Percentiles rank a stretch among this genome's conserved stretches.
Conservation (phyloP, 2,797 vertebrate genomes). For the Rhinogobio ventralis region DNA sequence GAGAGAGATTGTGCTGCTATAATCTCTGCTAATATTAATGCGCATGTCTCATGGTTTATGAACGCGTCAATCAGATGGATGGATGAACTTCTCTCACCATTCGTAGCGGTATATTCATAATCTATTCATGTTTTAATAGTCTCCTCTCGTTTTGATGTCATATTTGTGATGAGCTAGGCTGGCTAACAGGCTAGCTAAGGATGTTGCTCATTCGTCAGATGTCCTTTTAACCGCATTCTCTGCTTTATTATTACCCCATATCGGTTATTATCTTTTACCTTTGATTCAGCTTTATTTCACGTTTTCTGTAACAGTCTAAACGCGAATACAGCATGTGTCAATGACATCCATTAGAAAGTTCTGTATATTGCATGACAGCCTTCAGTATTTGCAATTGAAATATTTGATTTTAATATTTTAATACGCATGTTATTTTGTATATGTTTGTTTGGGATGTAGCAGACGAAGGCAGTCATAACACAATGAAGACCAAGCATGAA, state of each 20-base stretch:
- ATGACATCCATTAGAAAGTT: slow-evolving; percentile 10
- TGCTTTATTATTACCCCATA: not conserved
- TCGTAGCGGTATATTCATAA: slow-evolving; percentile 10
- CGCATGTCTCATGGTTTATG: slow-evolving; percentile 9
- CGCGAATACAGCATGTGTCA: not conserved
- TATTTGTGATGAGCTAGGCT: not conserved
- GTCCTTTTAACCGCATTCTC: not conserved
- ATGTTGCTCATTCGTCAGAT: not conserved
- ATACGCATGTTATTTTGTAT: not conserved
- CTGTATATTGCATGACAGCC: not conserved
- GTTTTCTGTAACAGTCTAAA: not conserved
- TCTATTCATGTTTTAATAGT: slow-evolving; percentile 2
- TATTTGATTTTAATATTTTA: no score
- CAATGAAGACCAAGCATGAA: not conserved
- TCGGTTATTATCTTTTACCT: not conserved
- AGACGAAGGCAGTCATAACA: not conserved
- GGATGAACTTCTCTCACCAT: slow-evolving; percentile 23
- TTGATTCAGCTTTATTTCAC: not conserved
- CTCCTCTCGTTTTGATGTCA: not conserved
- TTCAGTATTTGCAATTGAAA: not conserved
- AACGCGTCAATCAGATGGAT: slow-evolving; percentile 24
- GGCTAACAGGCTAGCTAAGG: slow-evolving; percentile 32
- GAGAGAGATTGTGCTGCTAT: not conserved
- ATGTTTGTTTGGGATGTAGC: not conserved
- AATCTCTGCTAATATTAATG: not conserved